Evolutionary conservation across 30 jellyfish, hydroid and myxozoan species (phyloP).

Genomic region (Chironex yamaguchii): DNA sequence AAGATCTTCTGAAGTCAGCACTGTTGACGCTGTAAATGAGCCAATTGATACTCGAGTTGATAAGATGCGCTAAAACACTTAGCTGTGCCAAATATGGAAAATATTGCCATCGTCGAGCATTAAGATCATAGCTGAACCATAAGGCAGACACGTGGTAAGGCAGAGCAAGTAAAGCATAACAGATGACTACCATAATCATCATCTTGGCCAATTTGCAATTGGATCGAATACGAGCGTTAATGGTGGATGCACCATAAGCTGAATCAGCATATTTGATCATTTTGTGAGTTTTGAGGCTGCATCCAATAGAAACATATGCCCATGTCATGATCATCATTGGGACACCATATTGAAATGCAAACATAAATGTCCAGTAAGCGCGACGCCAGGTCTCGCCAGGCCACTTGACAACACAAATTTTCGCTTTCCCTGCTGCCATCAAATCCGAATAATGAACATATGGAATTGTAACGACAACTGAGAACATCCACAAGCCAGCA

Average conservation of each 20-base stretch:
- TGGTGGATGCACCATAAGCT: background rate
- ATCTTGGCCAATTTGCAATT: background rate
- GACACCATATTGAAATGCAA: conserved; percentile 51
- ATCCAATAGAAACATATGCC: conserved; percentile 72
- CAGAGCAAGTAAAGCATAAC: conserved; percentile 11
- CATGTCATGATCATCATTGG: conserved; percentile 82
- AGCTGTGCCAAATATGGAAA: background rate
- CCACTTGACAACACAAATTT: conserved; percentile 71
- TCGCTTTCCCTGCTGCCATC: conserved; percentile 19
- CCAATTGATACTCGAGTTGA: conserved; percentile 84
- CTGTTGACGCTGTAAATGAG: conserved; percentile 74
- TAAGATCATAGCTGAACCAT: background rate
- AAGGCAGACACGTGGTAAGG: conserved; percentile 74
- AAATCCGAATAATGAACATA: background rate
- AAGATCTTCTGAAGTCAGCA: conserved; percentile 74
- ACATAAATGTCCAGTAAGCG: conserved; percentile 52
- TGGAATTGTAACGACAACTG: conserved; percentile 71
- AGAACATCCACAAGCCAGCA: conserved; percentile 68
- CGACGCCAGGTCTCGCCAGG: conserved; percentile 36
- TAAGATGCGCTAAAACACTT: conserved; percentile 60
- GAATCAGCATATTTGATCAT: background rate
- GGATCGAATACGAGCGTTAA: background rate
- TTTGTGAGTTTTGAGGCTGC: background rate
- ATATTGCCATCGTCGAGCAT: background rate
- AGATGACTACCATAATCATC: background rate